Conservation (phyloP, 2,113 vertebrate species). For the Anarrhichthys ocellatus region DNA sequence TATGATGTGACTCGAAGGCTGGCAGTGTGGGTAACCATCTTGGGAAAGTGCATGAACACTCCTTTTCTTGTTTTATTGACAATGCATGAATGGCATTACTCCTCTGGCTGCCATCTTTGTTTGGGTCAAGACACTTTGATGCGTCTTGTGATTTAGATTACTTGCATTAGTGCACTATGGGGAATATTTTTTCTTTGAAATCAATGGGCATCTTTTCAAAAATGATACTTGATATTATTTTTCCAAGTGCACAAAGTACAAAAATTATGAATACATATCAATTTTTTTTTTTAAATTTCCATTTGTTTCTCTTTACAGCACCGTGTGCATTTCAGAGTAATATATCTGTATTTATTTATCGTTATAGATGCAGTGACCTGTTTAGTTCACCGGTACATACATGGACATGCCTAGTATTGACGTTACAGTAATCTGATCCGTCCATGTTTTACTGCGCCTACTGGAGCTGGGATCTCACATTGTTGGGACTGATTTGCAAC, state of each 20-base stretch:
- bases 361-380: conserved; percentile 17
- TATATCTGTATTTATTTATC: neutral
- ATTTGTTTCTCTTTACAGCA: neutral
- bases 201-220: neutral
- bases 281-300: neutral
- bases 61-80: neutral
- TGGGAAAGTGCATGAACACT: neutral
- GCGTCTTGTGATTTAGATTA: neutral
- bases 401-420: conserved; percentile 14
- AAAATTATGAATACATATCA: neutral
- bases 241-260: neutral
- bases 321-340: neutral
- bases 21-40: neutral
- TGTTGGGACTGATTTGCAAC: conserved; percentile 45
- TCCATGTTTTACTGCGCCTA: conserved; percentile 48
- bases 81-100: neutral
- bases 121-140: neutral
- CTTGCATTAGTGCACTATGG: no score
- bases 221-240: neutral
- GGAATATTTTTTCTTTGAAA: neutral
- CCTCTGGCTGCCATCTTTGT: neutral
- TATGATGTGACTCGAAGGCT: neutral
- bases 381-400: conserved; percentile 33
- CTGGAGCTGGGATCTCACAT: conserved; percentile 59
- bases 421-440: conserved; percentile 41